Percentiles rank a stretch among this genome's conserved stretches.
Conservation (phyloP, 2,113 vertebrate genomes). For the Accipiter cooperii region DNA sequence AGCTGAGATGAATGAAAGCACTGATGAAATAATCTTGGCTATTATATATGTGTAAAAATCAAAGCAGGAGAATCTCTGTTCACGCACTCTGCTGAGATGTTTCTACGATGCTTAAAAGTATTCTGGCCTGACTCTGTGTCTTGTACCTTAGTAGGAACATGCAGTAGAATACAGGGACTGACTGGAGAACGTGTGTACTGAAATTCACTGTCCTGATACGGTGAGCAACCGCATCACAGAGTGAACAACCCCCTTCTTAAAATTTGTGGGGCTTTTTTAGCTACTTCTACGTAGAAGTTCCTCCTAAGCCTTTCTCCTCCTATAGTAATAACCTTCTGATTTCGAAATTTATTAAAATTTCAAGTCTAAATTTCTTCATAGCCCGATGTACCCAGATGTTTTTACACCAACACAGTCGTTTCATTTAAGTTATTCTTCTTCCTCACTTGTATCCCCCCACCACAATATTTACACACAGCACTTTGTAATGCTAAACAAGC, state of each 20-base stretch:
- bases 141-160: background rate
- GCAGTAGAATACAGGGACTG: background rate
- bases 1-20: constrained; percentile 14
- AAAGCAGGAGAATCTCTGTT: background rate
- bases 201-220: background rate
- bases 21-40: constrained; percentile 18
- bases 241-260: background rate
- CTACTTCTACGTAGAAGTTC: background rate
- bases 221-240: rapidly evolving
- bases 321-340: background rate
- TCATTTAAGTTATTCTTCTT: background rate
- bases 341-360: background rate
- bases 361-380: background rate
- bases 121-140: background rate
- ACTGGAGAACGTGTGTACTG: background rate
- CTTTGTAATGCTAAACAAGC: background rate
- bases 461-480: background rate
- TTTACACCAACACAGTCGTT: background rate
- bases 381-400: background rate
- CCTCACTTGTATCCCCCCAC: background rate
- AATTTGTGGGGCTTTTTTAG: background rate
- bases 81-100: background rate
- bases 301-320: background rate
- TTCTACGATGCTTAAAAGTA: background rate
- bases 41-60: background rate